A percentile compares a stretch with the other conserved stretches of the same genome.
Conservation (phyloP, 2,113 vertebrate genomes). For the Thinocorus orbignyianus region DNA sequence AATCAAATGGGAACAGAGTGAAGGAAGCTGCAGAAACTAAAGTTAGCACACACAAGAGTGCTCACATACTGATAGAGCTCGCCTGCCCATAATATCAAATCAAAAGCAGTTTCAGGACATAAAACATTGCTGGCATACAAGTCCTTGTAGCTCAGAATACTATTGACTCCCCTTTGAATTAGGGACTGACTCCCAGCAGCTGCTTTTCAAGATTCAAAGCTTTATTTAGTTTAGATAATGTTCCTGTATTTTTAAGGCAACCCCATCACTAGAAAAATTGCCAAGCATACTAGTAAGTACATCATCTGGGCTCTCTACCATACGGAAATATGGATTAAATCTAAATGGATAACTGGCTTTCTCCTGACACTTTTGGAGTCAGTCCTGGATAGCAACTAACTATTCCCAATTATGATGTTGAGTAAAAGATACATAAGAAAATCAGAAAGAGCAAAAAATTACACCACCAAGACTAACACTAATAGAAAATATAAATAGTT, state of each 20-base stretch:
- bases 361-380: neutral
- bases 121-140: neutral
- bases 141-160: neutral
- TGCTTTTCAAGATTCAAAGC: neutral
- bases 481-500: neutral
- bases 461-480: neutral
- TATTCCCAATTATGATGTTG: neutral
- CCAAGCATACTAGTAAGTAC: neutral
- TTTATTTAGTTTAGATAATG: neutral
- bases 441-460: neutral
- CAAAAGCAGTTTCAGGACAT: neutral
- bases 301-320: neutral
- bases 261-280: neutral
- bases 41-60: neutral
- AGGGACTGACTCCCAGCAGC: neutral
- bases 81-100: neutral
- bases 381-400: neutral
- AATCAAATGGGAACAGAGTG: neutral
- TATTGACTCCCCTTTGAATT: neutral
- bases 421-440: neutral
- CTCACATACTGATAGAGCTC: neutral
- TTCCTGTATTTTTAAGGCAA: neutral
- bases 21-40: neutral
- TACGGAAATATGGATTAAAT: neutral
- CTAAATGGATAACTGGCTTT: neutral